Base-by-base conservation (phyloP, 2,113 vertebrate species). In the Scatophagus argus region DNA sequence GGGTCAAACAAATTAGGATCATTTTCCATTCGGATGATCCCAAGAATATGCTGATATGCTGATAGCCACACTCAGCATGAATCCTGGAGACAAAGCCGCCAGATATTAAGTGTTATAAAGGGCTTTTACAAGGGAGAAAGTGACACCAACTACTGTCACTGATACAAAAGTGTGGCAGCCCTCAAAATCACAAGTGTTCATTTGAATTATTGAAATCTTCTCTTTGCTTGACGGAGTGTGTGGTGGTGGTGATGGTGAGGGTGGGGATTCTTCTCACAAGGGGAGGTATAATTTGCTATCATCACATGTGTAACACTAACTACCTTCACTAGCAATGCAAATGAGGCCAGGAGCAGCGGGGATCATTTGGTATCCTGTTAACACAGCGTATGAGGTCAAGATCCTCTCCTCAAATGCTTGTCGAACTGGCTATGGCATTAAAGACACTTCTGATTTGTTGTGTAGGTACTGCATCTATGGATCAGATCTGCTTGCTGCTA, bases 1-100 rank as follows among this genome's bases (percentile, higher is more conserved):
- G 77, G 87, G 89, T 89, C 85, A 92, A 63, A 80, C 19, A 77
- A 91, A 79, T 92, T 78, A 78, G 72, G 85, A 88, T 86, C 88
- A 91, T 82, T 79, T 85, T 81, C 81, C 74, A 74, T 77, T 70
- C 19, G 44, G 73, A 82, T 87, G 86, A 89, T 88, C 82, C 74
- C 19, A 72, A 89, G 78, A 92, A 88, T 88, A 89, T 87, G 77
- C 66, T 82, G 83, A 84, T 86, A 87, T 86, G 77, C 66, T 82
- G 83, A 84, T 86, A 87, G 85, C 73, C 65, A 68, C 67, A 54
- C 46, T 54, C 63, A 52, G 76, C 74, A 44, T 74, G 71, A 80
- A 73, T 79, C 81, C 70, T 41, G 61, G 68, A 90, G 86, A 88
- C 85, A 88, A 89, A 90, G 80, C 75, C 52, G 65, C 6, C 1